phyloP scores from a whole-genome alignment of 2,113 vertebrate species.

The Uropsilus gracilis region DNA sequence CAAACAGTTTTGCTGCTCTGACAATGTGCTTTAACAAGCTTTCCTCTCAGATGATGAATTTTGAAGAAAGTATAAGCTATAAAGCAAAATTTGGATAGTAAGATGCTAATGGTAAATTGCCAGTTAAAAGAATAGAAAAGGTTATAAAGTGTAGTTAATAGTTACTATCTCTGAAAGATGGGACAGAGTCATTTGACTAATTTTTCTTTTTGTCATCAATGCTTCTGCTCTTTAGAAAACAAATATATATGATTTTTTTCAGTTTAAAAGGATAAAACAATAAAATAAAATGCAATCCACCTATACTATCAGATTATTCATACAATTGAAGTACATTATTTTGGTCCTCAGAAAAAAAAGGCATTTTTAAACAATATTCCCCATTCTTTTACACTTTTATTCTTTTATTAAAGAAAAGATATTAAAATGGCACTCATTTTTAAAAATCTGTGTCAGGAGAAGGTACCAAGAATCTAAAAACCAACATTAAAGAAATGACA shows the following conservation, averaged over 20 bases:
- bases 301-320: not conserved
- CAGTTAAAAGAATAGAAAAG: not conserved
- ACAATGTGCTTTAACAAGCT: not conserved
- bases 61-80: not conserved
- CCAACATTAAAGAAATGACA: not conserved
- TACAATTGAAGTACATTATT: not conserved
- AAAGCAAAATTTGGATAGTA: conserved; percentile 2
- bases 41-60: conserved; percentile 3
- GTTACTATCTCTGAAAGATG: not conserved
- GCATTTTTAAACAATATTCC: not conserved
- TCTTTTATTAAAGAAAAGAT: too few relatives aligned
- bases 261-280: not conserved
- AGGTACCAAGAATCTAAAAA: not conserved
- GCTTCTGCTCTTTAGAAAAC: not conserved
- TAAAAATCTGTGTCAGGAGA: not conserved
- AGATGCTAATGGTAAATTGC: not conserved
- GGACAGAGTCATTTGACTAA: not conserved
- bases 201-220: not conserved
- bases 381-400: not conserved
- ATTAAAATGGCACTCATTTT: too few relatives aligned
- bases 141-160: not conserved
- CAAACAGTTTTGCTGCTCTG: not conserved
- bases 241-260: not conserved
- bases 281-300: not conserved
- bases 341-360: not conserved